phyloP scores from a whole-genome alignment of 2,113 vertebrate species.

The Cheilinus undulatus region DNA sequence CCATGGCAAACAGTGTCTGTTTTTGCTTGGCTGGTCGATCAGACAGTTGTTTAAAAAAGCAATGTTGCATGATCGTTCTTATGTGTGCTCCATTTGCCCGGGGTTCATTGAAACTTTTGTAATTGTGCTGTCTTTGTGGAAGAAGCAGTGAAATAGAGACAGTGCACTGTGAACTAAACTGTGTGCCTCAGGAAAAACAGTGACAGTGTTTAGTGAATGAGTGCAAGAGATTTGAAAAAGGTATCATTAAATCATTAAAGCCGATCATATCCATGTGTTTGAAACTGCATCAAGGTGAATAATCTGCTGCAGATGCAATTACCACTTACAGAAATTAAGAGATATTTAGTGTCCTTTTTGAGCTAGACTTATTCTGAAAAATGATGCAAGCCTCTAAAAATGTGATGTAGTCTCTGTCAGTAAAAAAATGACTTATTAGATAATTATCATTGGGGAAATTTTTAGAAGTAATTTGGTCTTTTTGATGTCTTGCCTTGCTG shows the following conservation, averaged over 20 bases:
- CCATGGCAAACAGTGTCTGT: conserved; percentile 65
- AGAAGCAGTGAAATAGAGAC: conserved; percentile 52
- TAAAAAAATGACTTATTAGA: too few species aligned
- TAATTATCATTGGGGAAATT: too few species aligned
- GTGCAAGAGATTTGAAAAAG: background rate
- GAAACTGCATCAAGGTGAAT: too few species aligned
- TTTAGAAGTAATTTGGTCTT: background rate
- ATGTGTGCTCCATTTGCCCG: conserved; percentile 59
- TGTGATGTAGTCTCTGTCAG: background rate
- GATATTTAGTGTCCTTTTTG: background rate
- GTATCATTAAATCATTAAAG: conserved; percentile 11
- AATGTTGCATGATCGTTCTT: conserved; percentile 72
- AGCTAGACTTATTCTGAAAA: background rate
- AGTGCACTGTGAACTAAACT: conserved; percentile 25
- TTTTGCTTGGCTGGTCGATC: conserved; percentile 75
- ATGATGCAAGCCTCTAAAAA: background rate
- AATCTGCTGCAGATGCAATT: too few species aligned
- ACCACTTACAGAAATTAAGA: too few species aligned
- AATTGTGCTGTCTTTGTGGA: conserved; percentile 43
- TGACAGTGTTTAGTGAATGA: background rate
- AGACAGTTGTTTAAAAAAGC: conserved; percentile 56
- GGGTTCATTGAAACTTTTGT: conserved; percentile 66
- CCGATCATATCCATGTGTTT: background rate
- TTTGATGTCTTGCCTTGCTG: background rate
- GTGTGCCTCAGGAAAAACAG: background rate